Evolutionary conservation across 2,888 invertebrate species (phyloP).

Genomic region (Pristionchus arcanus): DNA sequence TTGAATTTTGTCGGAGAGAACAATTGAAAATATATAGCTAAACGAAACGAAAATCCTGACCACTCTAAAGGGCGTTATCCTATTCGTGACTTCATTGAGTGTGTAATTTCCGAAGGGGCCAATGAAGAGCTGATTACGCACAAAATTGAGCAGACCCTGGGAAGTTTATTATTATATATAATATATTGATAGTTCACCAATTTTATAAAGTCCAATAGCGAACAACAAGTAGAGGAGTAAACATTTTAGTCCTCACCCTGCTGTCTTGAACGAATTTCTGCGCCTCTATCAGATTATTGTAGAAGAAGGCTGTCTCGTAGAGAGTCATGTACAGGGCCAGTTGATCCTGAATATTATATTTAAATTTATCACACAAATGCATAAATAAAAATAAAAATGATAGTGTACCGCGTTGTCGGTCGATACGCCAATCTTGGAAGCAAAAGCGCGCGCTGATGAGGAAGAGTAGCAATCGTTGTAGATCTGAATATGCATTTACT

Average conservation of each 20-base stretch:
- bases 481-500: background rate
- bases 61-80: constrained; percentile 42
- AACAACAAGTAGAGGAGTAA: too few species aligned
- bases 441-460: background rate
- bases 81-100: constrained; percentile 26
- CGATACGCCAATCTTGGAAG: background rate
- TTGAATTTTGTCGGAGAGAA: background rate
- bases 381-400: background rate
- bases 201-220: too few species aligned
- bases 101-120: constrained; percentile 45
- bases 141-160: constrained; percentile 30
- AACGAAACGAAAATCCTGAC: background rate
- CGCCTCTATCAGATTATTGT: constrained; percentile 8
- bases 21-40: background rate
- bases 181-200: too few species aligned
- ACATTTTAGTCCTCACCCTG: background rate
- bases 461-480: constrained; percentile 10
- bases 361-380: background rate
- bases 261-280: background rate
- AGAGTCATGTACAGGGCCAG: constrained; percentile 32
- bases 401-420: background rate
- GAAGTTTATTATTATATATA: background rate
- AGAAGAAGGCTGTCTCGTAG: constrained; percentile 48
- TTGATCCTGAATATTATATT: background rate
- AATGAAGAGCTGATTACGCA: constrained; percentile 27